Evolutionary conservation across 2,888 invertebrate genomes (phyloP), one percentile per base, ranked within the genome.

Genomic region (Eupithecia inturbata): DNA sequence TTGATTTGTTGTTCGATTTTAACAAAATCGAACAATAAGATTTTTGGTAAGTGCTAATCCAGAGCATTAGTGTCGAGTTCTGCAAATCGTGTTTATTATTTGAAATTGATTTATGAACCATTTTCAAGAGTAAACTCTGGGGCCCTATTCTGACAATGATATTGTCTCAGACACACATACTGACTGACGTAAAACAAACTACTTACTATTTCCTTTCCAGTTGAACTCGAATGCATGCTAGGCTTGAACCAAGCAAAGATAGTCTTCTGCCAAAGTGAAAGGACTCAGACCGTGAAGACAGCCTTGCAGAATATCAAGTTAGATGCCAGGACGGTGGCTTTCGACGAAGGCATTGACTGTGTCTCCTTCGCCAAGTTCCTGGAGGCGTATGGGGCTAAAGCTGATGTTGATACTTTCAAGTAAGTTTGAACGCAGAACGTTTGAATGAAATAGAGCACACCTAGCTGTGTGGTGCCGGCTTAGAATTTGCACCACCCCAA

Each of bases 241-340:
- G 80, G 77, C 7, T 78, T 80, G 7, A 78, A 82, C 53, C 80
- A 74, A 26, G 89, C 89, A 0, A 88, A 86, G 70, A 76, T 88
- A 28, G 80, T 90, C 36, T 87, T 90, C 78, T 89, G 90, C 66
- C 87, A 89, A 68, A 85, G 82, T 67, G 84, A 84, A n/a, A 88
- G 83, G 39, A 82, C 84, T 0, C 64, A 75, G 1, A 82, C 81
- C 1, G 81, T 89, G 1, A 80, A 83, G 71, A 57, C 82, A 10
- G 86, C 87, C 0, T 69, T 90, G 0, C 82, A 83, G 16, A 60
- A 73, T 19, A 68, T 75, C 7, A 41, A 72, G 4, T 33, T 68
- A 22, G 62, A 73, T 0, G 36, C 69, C 14, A 68, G 9, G 64
- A 57, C 76, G 7, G 62, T 78, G 16, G 57, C 73, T 5, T 75